Base-by-base conservation (phyloP, 2,113 vertebrate species). In the Salvelinus namaycush region DNA sequence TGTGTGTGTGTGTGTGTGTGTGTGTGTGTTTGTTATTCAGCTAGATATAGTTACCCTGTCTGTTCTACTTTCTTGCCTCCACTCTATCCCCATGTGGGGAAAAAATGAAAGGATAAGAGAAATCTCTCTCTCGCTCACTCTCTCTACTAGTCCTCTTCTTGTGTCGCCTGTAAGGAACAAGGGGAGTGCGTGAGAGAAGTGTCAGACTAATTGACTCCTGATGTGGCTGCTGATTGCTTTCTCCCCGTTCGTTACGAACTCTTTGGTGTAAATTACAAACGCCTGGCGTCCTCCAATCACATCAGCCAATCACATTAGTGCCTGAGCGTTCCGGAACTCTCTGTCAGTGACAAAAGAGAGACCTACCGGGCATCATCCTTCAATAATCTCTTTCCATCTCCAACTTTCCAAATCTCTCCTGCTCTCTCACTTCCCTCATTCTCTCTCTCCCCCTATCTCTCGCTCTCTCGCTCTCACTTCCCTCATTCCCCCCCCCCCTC, bases 211-310 rank as follows among this genome's bases (percentile, higher is more conserved):
- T 77, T 72, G 75, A 72, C 78, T 77, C 9, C 49, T 83, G 75
- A 83, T 79, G 29, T 69, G 75, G 44, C 71, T 64, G 81, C 72
- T 79, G 76, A 73, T 73, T 44, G 31, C 81, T 80, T 72, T 76
- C 60, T 83, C 72, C 34, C 78, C 73, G 68, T 27, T 3, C 51
- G 39, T 80, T 74, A 74, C 82, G 76, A 81, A 72, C 62, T 65
- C 14, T 49, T 79, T 79, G 68, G 66, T 81, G 62, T 72, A 83
- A 88, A 74, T 84, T 75, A 79, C 73, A 84, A 75, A 72, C 77
- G 62, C 62, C 70, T 77, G 76, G 71, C 18, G 2, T 67, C 49
- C 2, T 64, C 77, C 71, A 13, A 26, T 22, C 65, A 29, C 65
- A 67, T 18, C 26, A 31, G 24, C 65, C 65, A 66, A 27, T 13